Conservation (phyloP, 2,113 vertebrate genomes). For the Oceanites oceanicus region DNA sequence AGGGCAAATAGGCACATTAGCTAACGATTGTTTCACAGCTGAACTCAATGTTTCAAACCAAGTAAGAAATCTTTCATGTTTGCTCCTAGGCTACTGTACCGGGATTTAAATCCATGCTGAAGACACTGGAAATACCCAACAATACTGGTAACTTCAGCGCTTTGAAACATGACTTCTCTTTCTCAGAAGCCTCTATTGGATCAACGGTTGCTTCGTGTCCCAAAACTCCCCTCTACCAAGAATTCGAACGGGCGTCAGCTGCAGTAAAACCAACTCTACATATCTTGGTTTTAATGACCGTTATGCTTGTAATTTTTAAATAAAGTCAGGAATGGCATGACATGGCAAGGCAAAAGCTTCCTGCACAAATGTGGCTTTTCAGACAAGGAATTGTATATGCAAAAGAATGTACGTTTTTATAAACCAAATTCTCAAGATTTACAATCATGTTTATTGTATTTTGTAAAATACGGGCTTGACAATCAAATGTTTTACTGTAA, state of each 20-base stretch:
- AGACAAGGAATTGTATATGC: neutral
- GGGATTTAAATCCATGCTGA: slow-evolving; percentile 52
- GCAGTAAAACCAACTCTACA: slow-evolving; percentile 55
- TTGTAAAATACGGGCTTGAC: neutral
- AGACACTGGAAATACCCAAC: slow-evolving; percentile 59
- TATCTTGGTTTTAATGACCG: neutral
- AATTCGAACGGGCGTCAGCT: neutral
- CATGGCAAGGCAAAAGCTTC: neutral
- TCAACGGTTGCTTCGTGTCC: slow-evolving; percentile 44
- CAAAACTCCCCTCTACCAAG: slow-evolving; percentile 48
- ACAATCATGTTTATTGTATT: neutral
- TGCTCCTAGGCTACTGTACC: slow-evolving; percentile 72
- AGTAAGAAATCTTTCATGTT: slow-evolving; percentile 7
- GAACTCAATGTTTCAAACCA: neutral
- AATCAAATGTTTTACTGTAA: neutral
- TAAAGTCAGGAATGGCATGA: neutral
- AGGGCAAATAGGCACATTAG: neutral
- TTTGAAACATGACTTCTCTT: slow-evolving; percentile 69
- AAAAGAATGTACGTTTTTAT: neutral
- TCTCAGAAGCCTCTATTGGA: slow-evolving; percentile 16
- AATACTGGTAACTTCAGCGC: slow-evolving; percentile 68
- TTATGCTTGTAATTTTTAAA: slow-evolving; percentile 21
- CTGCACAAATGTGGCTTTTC: neutral
- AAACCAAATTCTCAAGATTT: neutral
- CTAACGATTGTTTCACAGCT: neutral